Evolutionary conservation across 2,113 vertebrate genomes (phyloP), one percentile per base, ranked within the genome.

Genomic region (Cryptoleucopteryx plumbea): DNA sequence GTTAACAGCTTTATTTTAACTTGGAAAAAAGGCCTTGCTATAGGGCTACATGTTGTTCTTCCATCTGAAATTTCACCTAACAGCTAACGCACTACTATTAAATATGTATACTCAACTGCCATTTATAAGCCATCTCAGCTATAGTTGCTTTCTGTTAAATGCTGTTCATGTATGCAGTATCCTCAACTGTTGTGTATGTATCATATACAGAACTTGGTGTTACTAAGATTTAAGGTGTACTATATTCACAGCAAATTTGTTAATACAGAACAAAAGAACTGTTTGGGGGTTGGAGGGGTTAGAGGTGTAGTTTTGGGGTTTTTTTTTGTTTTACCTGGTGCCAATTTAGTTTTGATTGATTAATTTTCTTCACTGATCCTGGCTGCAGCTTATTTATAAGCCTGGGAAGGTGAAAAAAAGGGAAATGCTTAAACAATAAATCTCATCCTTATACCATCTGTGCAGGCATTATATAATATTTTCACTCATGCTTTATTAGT

Each of bases 261-360:
- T 96, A 97, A 96, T 81, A 92, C 50, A 93, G 58, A 68, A 72
- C n/a, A 86, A 23, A 91, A 83, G 32, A 88, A 90, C 23, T 81
- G 45, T 75, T 59, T 84, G 32, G 27, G 68, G 59, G 40, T 86
- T 71, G 50, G 42, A 73, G 82, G 82, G 71, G 90, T 96, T 95
- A 95, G 59, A 88, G 79, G 85, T 83, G 12, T 73, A 91, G 82
- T 88, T 96, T 43, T 43, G 63, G 75, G 73, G 27, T 2, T 5
- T 56, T 58, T 58, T 78, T 67, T 40, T 72, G 58, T 88, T 96
- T 98, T 98, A 99, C 99, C 99, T 99, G 99, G 95, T 99, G 99
- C 99, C 99, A 99, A 98, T 99, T 99, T 89, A 99, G 97, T 74
- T 99, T 99, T 83, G 99, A 99, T 62, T 99, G 98, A 88, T 99